phyloP scores from a whole-genome alignment of 2,888 invertebrate genomes.

The Cryptocheilus praepositus region DNA sequence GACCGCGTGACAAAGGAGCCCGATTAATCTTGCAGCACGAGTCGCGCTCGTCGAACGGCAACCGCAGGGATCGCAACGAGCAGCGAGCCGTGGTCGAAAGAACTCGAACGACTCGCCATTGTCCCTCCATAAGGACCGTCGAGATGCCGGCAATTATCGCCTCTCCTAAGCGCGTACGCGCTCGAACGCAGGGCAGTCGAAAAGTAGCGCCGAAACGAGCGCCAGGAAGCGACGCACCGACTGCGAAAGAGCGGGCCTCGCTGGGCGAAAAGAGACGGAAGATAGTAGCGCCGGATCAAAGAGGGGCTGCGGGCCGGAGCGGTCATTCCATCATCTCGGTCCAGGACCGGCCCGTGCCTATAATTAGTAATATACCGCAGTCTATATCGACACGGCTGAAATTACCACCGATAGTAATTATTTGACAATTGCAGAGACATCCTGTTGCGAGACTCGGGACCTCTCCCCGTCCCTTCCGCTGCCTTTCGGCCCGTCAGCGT shows the following conservation, averaged over 20 bases:
- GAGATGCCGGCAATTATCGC: constrained; percentile 44
- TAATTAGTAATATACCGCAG: constrained; percentile 65
- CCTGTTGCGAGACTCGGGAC: constrained; percentile 59
- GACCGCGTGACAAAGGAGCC: too few species aligned
- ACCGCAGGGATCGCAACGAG: too few species aligned
- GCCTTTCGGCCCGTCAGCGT: constrained; percentile 6
- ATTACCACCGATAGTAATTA: constrained; percentile 67
- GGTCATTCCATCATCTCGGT: constrained; percentile 48
- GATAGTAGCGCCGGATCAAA: constrained; percentile 42
- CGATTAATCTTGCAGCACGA: too few species aligned
- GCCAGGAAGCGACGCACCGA: too few species aligned
- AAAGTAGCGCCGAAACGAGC: too few species aligned
- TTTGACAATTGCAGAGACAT: constrained; percentile 66
- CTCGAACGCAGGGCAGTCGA: too few species aligned
- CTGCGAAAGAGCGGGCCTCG: constrained; percentile 7
- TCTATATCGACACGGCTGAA: constrained; percentile 62
- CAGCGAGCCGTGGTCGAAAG: too few species aligned
- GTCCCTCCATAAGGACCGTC: neutral
- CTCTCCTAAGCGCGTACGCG: constrained; percentile 16
- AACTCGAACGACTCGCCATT: too few species aligned
- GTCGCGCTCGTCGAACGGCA: too few species aligned
- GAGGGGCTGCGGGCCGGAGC: constrained; percentile 31
- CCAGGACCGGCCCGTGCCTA: constrained; percentile 50
- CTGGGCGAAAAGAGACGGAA: too few species aligned
- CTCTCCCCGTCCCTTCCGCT: constrained; percentile 34